phyloP scores from a whole-genome alignment of 2,797 vertebrate species.

The Sardinella longiceps region DNA sequence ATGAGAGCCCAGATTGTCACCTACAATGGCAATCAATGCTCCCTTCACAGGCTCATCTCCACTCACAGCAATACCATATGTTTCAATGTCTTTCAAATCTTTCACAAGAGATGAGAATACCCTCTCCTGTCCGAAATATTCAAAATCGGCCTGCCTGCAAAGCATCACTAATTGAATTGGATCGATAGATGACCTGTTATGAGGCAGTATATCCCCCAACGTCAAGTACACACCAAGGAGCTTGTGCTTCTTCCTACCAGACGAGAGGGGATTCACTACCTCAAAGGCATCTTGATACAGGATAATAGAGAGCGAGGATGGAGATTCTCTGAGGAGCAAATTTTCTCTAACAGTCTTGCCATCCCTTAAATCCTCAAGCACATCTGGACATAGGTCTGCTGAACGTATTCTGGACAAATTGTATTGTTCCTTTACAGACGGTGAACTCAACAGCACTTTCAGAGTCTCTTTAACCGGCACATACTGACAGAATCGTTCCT shows the following conservation, averaged over 20 bases:
- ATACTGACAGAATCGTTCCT: too few species aligned
- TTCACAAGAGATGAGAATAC: constrained; percentile 38
- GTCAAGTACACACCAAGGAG: constrained; percentile 48
- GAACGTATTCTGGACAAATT: too few species aligned
- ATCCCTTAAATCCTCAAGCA: constrained; percentile 32
- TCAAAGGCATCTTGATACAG: too few species aligned
- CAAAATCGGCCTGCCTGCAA: constrained; percentile 45
- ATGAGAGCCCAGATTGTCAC: constrained; percentile 44
- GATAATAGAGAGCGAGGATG: constrained; percentile 26
- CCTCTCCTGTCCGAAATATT: constrained; percentile 45
- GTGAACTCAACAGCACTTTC: too few species aligned
- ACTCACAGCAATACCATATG: constrained; percentile 27
- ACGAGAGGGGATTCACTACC: too few species aligned
- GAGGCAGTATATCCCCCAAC: constrained; percentile 40
- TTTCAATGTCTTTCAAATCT: constrained; percentile 48
- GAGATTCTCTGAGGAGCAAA: constrained; percentile 20
- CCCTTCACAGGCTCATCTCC: constrained; percentile 38
- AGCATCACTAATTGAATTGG: constrained; percentile 48
- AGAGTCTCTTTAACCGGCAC: too few species aligned
- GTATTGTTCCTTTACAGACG: too few species aligned
- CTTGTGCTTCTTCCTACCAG: constrained; percentile 25
- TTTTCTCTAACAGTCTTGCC: constrained; percentile 29
- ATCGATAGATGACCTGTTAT: constrained; percentile 42
- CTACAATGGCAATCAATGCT: constrained; percentile 42
- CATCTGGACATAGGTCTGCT: too few species aligned